Evolutionary conservation across 2,113 vertebrate species (phyloP).

Genomic region (Ictalurus furcatus): DNA sequence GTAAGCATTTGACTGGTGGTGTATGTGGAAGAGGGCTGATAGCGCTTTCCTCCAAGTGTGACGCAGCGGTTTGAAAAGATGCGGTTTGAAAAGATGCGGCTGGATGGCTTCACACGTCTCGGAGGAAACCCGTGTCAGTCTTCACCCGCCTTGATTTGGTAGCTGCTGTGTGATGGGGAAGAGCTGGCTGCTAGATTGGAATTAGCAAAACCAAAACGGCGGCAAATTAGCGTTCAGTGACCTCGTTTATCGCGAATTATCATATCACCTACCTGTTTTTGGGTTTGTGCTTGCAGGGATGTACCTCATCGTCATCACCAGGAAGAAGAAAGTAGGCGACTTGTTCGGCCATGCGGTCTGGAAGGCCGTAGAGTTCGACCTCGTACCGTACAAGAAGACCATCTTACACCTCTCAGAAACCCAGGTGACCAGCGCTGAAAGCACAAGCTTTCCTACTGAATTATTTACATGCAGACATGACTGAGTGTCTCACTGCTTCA

Average conservation of each 20-base stretch:
- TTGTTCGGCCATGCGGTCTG: conserved; percentile 91
- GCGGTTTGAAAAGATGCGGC: not conserved
- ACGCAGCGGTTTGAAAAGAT: not conserved
- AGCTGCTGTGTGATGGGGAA: not conserved
- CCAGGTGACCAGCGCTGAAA: conserved; percentile 76
- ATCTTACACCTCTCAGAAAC: conserved; percentile 93
- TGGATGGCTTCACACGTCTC: not conserved
- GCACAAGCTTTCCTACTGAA: not conserved
- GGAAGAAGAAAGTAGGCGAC: conserved; percentile 91
- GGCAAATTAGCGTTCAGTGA: not conserved
- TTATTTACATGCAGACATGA: not conserved
- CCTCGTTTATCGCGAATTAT: not conserved
- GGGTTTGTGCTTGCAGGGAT: conserved; percentile 76
- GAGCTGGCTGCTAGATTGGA: not conserved
- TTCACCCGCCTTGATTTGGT: not conserved
- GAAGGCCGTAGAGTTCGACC: conserved; percentile 94
- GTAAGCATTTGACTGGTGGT: not conserved
- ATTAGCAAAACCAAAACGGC: not conserved
- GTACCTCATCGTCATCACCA: conserved; percentile 95
- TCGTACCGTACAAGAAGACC: conserved; percentile 96
- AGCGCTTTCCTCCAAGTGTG: not conserved
- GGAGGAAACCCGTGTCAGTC: not conserved
- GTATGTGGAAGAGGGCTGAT: not conserved
- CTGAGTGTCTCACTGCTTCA: not conserved
- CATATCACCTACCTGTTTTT: not conserved